phyloP scores from a whole-genome alignment of 2,797 vertebrate genomes.

The Acridotheres tristis region DNA sequence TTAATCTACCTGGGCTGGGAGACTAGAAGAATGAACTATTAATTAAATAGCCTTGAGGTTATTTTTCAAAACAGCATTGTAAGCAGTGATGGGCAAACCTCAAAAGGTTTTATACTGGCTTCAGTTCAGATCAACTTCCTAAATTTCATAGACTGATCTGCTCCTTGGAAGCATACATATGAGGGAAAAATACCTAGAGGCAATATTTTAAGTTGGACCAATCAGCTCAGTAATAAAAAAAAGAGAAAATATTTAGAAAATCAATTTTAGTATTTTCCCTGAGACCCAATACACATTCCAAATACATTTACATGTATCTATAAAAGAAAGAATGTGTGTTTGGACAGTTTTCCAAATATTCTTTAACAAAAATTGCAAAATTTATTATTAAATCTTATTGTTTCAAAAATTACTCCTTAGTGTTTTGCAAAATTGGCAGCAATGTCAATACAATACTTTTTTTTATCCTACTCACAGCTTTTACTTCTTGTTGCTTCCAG shows the following conservation, averaged over 20 bases:
- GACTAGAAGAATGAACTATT: conserved; percentile 65
- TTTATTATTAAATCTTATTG: neutral
- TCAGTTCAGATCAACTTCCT: conserved; percentile 13
- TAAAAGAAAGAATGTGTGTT: neutral
- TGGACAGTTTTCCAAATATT: neutral
- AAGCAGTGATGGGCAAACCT: conserved; percentile 33
- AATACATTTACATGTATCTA: neutral
- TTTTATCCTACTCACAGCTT: neutral
- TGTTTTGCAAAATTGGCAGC: neutral
- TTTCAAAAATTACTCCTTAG: neutral
- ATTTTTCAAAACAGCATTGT: conserved; percentile 68
- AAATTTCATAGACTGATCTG: conserved; percentile 12
- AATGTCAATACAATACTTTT: neutral
- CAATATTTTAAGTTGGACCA: neutral
- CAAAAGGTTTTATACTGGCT: conserved; percentile 17
- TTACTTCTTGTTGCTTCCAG: neutral
- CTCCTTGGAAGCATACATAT: neutral
- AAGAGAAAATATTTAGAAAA: neutral
- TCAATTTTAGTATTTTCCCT: neutral
- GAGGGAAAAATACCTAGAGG: neutral
- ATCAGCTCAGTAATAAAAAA: neutral
- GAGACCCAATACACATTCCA: neutral
- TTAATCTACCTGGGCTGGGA: conserved; percentile 62
- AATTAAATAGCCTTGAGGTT: conserved; percentile 70
- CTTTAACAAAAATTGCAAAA: neutral